Percentiles rank a stretch among this genome's conserved stretches.
Evolutionary conservation across 2,113 vertebrate species (phyloP).

Genomic region (Noturus placidus): DNA sequence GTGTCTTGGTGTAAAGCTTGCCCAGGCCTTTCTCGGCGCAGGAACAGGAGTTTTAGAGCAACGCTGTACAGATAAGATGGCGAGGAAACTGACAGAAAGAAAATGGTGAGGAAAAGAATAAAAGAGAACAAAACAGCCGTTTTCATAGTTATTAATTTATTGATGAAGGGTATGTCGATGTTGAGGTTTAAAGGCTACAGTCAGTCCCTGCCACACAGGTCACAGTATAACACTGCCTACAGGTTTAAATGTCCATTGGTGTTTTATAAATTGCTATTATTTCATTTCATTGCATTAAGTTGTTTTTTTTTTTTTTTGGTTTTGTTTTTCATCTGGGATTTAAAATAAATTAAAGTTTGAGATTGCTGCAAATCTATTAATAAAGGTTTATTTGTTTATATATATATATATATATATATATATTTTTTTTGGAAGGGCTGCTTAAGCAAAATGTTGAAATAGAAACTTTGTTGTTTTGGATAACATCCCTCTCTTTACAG

Average conservation of each 20-base stretch:
- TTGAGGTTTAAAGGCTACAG: constrained; percentile 71
- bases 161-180: constrained; percentile 79
- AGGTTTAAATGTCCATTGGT: neutral
- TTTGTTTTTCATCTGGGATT: neutral
- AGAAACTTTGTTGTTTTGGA: neutral
- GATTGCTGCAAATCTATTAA: neutral
- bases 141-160: constrained; percentile 83
- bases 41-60: neutral
- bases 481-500: constrained; percentile 10
- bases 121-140: constrained; percentile 70
- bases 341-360: neutral
- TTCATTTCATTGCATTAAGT: neutral
- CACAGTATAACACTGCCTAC: constrained; percentile 28
- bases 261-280: neutral
- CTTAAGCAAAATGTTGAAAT: constrained; percentile 1
- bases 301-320: neutral
- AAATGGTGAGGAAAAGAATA: constrained; percentile 28
- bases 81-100: neutral
- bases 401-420: no score
- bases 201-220: constrained; percentile 62
- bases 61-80: neutral
- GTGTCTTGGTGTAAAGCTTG: neutral
- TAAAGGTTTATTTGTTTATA: no score
- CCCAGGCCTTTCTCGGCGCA: neutral
- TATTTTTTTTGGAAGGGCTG: neutral